Evolutionary conservation across 23 tunicate genomes (phyloP).

Genomic region (Styela clava): DNA sequence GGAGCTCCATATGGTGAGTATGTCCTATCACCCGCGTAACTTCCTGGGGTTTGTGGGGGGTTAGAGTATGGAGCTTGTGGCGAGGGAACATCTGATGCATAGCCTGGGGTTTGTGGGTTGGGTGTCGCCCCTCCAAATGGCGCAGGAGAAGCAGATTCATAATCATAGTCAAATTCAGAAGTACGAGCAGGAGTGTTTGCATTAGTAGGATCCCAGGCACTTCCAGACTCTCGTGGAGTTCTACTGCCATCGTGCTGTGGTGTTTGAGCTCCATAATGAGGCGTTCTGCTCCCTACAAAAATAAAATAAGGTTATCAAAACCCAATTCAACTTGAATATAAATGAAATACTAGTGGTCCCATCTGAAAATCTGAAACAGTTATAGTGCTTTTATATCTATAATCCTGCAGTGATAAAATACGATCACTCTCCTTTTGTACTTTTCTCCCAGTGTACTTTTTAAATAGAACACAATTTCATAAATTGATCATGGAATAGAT

Average conservation of each 20-base stretch:
- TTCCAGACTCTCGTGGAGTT: constrained; percentile 89
- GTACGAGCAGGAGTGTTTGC: constrained; percentile 84
- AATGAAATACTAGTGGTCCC: neutral
- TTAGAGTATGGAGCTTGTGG: constrained; percentile 69
- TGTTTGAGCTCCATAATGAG: constrained; percentile 94
- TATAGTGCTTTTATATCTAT: too few relatives aligned
- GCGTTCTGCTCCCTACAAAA: constrained; percentile 78
- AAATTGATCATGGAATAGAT: too few relatives aligned
- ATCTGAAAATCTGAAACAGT: too few relatives aligned
- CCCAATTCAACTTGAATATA: neutral
- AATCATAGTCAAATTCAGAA: constrained; percentile 80
- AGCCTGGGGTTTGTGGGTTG: constrained; percentile 90
- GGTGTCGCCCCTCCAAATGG: constrained; percentile 79
- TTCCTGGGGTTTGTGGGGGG: constrained; percentile 89
- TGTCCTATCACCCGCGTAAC: constrained; percentile 75
- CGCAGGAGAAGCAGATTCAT: constrained; percentile 84
- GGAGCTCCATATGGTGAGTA: constrained; percentile 73
- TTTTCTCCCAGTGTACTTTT: too few relatives aligned
- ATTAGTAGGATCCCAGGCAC: constrained; percentile 95
- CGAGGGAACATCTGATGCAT: constrained; percentile 54
- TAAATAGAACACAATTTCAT: too few relatives aligned
- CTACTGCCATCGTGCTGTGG: constrained; percentile 96
- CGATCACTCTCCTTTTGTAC: too few relatives aligned
- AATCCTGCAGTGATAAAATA: too few relatives aligned
- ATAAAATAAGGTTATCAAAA: too few relatives aligned